Conservation (phyloP, 2,888 invertebrate genomes). For the Endotricha flammealis region DNA sequence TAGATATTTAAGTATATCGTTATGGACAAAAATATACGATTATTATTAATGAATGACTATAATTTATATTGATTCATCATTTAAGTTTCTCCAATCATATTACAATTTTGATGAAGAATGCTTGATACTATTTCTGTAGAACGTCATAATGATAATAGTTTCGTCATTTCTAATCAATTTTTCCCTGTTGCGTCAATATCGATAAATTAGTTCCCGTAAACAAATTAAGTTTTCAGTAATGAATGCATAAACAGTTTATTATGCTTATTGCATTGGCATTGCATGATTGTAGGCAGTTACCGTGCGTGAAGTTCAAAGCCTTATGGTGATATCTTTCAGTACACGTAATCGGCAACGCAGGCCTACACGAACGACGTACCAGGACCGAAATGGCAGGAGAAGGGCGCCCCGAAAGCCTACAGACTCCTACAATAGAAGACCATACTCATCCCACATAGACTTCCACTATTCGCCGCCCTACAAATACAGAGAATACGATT, state of each 20-base stretch:
- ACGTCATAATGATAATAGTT: no score
- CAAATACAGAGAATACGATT: slow-evolving; percentile 26
- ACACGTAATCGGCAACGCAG: slow-evolving; percentile 44
- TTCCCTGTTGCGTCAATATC: no score
- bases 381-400: slow-evolving; percentile 51
- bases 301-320: slow-evolving; percentile 42
- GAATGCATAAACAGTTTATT: slow-evolving; percentile 9
- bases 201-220: slow-evolving; percentile 2
- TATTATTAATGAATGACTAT: no score
- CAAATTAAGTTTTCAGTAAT: slow-evolving; percentile 5
- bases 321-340: slow-evolving; percentile 36
- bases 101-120: no score
- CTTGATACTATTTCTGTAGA: no score
- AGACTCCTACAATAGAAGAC: slow-evolving; percentile 20
- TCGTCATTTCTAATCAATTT: no score
- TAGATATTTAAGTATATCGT: no score
- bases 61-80: no score
- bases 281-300: slow-evolving; percentile 14
- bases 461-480: slow-evolving; percentile 27
- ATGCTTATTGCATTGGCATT: slow-evolving; percentile 10
- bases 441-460: slow-evolving; percentile 26
- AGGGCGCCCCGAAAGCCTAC: slow-evolving; percentile 43
- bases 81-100: no score
- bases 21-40: no score
- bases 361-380: slow-evolving; percentile 49